Evolutionary conservation across 1,140 invertebrate genomes (phyloP).

Genomic region (Aphidius gifuensis): DNA sequence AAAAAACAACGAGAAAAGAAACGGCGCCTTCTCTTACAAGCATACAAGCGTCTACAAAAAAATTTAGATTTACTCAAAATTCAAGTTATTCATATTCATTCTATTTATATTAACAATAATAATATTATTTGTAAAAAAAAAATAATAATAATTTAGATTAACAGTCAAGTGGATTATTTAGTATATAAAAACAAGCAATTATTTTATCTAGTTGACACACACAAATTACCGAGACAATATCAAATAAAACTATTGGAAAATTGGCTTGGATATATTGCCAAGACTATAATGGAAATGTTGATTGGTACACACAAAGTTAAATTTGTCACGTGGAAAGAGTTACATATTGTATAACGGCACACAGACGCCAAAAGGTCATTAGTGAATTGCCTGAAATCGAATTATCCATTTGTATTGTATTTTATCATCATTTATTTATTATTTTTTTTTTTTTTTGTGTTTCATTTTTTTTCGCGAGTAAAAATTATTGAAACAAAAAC

Average conservation of each 20-base stretch:
- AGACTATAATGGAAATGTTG: conserved; percentile 24
- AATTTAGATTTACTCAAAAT: too few species aligned
- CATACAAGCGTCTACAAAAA: conserved; percentile 1
- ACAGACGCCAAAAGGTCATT: conserved; percentile 24
- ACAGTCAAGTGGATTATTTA: too few species aligned
- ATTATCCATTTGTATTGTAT: conserved; percentile 9
- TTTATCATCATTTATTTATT: neutral
- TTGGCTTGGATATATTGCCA: conserved; percentile 22
- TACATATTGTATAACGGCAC: conserved; percentile 4
- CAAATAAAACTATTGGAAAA: conserved; percentile 11
- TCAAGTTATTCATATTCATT: too few species aligned
- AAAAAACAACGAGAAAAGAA: neutral
- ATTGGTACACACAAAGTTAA: conserved; percentile 16
- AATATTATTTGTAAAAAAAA: too few species aligned
- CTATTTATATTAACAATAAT: too few species aligned
- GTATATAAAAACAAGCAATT: too few species aligned
- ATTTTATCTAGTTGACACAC: too few species aligned
- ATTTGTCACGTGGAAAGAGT: conserved; percentile 14
- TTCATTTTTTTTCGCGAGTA: too few species aligned
- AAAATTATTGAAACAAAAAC: too few species aligned
- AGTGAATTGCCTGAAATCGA: conserved; percentile 17
- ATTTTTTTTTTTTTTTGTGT: too few species aligned
- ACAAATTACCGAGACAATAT: neutral
- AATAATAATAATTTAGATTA: too few species aligned
- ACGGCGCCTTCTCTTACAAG: neutral